Percentiles rank a stretch among this genome's conserved stretches.
Conservation (phyloP, 2,888 invertebrate genomes). For the Prosopocoilus inquinatus region DNA sequence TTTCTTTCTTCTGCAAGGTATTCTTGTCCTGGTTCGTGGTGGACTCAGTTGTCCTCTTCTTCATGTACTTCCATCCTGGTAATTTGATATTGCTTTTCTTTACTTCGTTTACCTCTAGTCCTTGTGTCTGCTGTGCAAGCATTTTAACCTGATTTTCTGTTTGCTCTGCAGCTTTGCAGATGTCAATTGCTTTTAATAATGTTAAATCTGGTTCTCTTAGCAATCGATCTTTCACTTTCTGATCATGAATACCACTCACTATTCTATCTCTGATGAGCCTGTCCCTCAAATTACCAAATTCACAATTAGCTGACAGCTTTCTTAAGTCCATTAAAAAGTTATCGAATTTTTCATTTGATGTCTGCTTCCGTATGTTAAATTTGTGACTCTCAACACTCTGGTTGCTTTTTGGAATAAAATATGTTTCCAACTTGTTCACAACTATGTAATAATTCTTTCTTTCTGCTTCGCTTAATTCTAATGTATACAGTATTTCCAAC, state of each 20-base stretch:
- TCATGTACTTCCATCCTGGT: no score
- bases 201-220: slow-evolving; percentile 13
- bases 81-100: no score
- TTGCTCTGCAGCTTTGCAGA: slow-evolving; percentile 17
- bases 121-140: no score
- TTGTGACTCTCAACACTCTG: slow-evolving; percentile 15
- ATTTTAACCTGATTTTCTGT: slow-evolving; percentile 8
- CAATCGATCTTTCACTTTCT: slow-evolving; percentile 12
- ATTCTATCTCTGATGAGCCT: slow-evolving; percentile 24
- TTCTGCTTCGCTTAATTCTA: slow-evolving; percentile 17
- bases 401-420: slow-evolving; percentile 17
- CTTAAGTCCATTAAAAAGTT: slow-evolving; percentile 5
- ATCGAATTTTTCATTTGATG: slow-evolving; percentile 13
- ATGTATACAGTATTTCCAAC: slow-evolving; percentile 20
- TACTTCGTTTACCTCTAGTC: no score
- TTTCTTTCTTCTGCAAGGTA: no score
- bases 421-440: slow-evolving; percentile 18
- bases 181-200: slow-evolving; percentile 9
- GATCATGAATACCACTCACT: slow-evolving; percentile 18
- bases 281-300: slow-evolving; percentile 21
- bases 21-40: no score
- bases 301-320: slow-evolving; percentile 16
- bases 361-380: slow-evolving; percentile 15
- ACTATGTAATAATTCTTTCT: slow-evolving; percentile 7
- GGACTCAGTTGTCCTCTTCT: no score